These are phyloP conservation scores for Podabrus alpinus DNA, from an alignment of 2,888 invertebrate genomes.

Conservation along the genomic window DNA sequence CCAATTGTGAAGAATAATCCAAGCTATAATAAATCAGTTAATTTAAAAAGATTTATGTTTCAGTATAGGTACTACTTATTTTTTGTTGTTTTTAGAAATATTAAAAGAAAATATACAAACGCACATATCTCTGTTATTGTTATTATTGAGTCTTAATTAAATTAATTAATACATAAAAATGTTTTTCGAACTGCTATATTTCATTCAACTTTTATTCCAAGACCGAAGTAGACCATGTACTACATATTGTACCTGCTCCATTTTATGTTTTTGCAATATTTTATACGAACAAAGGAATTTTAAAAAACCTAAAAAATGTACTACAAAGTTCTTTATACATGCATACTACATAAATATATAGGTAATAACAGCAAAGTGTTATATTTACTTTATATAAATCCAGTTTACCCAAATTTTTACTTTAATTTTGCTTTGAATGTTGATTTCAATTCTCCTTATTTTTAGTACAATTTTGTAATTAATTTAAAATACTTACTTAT, in stretches of 20 bases:
- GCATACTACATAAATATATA: too few species aligned
- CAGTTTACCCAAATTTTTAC: background rate
- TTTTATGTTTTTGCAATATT: background rate
- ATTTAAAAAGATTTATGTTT: background rate
- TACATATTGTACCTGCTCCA: too few species aligned
- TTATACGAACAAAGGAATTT: too few species aligned
- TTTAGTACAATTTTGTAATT: background rate
- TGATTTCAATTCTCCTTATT: background rate
- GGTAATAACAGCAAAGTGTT: too few species aligned
- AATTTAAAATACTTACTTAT: too few species aligned
- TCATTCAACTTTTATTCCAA: background rate
- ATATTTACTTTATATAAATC: background rate
- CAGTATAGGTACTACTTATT: background rate
- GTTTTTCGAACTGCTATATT: background rate
- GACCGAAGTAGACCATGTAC: background rate
- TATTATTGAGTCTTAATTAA: background rate
- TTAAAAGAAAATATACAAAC: background rate
- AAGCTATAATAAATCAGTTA: background rate
- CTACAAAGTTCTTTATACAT: too few species aligned
- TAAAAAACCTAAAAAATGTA: too few species aligned
- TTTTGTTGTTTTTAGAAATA: background rate
- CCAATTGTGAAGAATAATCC: background rate
- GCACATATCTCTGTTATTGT: background rate
- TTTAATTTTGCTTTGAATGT: background rate
- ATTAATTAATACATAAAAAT: background rate